phyloP scores from a whole-genome alignment of 2,888 invertebrate species.

The Parnassius glacialis region DNA sequence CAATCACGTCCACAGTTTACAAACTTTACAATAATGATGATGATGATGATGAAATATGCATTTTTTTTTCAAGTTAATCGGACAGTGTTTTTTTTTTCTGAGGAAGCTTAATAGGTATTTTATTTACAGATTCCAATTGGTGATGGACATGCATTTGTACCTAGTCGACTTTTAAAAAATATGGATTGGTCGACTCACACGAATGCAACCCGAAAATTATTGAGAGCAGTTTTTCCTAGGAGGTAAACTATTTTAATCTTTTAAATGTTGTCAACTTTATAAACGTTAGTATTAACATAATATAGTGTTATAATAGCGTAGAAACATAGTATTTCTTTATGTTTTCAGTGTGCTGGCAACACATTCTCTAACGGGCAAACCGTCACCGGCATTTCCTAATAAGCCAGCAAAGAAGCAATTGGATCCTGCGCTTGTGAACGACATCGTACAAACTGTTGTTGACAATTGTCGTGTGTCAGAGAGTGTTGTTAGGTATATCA shows the following conservation, averaged over 20 bases:
- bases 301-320: no score
- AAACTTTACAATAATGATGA: no score
- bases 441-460: conserved; percentile 76
- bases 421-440: conserved; percentile 68
- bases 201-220: conserved; percentile 72
- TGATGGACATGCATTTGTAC: conserved; percentile 45
- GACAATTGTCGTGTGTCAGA: conserved; percentile 53
- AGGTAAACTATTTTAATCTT: no score
- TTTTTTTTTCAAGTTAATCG: no score
- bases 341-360: conserved; percentile 70
- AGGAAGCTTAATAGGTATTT: background rate
- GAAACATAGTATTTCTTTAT: background rate
- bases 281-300: no score
- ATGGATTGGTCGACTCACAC: conserved; percentile 77
- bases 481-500: conserved; percentile 49
- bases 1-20: no score
- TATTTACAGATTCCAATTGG: conserved; percentile 46
- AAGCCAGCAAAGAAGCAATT: conserved; percentile 64
- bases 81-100: no score
- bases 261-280: no score
- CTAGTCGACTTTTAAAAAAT: conserved; percentile 48
- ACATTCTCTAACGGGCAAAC: conserved; percentile 80
- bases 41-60: no score
- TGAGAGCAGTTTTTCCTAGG: conserved; percentile 67
- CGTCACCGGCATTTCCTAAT: conserved; percentile 73